Percentiles rank a stretch among this genome's conserved stretches.
Evolutionary conservation across 2,888 invertebrate species (phyloP).

Genomic region (Drosophila ezoana): DNA sequence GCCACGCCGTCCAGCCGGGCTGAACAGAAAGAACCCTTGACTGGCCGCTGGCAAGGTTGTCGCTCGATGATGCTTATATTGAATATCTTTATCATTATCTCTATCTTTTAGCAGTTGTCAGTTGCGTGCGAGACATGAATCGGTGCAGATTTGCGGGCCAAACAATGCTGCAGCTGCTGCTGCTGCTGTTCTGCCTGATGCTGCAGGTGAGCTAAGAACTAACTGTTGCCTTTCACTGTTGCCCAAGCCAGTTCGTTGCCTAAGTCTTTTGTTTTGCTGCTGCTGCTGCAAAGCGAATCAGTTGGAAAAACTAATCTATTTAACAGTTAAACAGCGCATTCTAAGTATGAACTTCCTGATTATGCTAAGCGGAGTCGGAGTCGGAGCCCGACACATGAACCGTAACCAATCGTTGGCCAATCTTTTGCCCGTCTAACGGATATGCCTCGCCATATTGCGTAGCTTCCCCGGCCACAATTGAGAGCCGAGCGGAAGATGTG

Average conservation of each 20-base stretch:
- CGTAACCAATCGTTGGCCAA: constrained; percentile 83
- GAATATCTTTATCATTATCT: constrained; percentile 30
- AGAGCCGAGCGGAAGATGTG: constrained; percentile 30
- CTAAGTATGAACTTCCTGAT: constrained; percentile 72
- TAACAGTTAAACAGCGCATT: constrained; percentile 68
- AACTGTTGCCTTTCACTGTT: constrained; percentile 65
- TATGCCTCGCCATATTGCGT: constrained; percentile 80
- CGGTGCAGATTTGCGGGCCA: constrained; percentile 47
- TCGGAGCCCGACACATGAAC: constrained; percentile 72
- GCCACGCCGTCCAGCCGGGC: constrained; percentile 61
- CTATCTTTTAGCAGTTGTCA: constrained; percentile 58
- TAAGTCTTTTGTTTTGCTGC: constrained; percentile 56
- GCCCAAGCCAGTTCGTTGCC: constrained; percentile 60
- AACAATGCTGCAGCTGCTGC: constrained; percentile 12
- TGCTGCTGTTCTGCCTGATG: constrained; percentile 18
- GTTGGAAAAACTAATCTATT: constrained; percentile 72
- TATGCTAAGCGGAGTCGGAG: constrained; percentile 46
- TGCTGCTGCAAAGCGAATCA: constrained; percentile 4
- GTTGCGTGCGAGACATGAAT: constrained; percentile 59
- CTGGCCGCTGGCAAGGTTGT: constrained; percentile 71
- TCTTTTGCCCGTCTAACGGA: constrained; percentile 73
- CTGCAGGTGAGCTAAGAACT: constrained; percentile 37
- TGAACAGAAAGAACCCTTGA: constrained; percentile 64
- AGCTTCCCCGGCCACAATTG: constrained; percentile 57
- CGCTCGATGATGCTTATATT: constrained; percentile 41